Conservation (phyloP, 2,797 vertebrate species). For the Simalia tracyae region DNA sequence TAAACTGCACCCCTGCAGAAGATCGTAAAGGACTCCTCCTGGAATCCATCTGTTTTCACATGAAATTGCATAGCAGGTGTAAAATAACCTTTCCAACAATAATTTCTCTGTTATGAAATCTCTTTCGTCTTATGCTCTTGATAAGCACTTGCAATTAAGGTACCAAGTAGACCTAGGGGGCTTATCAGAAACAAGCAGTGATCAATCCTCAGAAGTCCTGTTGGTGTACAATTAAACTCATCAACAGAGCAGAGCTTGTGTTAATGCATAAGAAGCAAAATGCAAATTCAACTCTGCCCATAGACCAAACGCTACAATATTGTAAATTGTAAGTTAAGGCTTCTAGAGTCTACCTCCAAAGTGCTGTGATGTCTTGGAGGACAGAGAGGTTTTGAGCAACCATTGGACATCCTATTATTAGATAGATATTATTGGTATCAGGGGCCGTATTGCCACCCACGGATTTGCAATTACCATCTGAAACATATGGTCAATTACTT, state of each 20-base stretch:
- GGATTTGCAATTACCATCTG: constrained; percentile 8
- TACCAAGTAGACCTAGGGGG: not conserved
- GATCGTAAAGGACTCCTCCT: not conserved
- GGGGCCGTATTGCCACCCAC: not conserved
- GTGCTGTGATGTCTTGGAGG: not conserved
- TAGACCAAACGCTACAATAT: not conserved
- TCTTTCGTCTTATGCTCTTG: not conserved
- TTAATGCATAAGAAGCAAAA: not conserved
- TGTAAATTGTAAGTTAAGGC: accelerated
- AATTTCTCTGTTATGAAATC: not conserved
- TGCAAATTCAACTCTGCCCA: not conserved
- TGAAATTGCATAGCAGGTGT: not conserved
- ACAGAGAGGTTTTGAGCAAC: accelerated
- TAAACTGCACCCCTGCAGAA: not conserved
- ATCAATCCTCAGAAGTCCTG: not conserved
- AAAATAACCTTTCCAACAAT: not conserved
- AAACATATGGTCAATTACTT: not conserved
- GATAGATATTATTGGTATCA: not conserved
- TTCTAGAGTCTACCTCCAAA: not conserved
- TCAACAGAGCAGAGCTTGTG: not conserved
- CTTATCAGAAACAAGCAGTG: not conserved
- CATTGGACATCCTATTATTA: accelerated
- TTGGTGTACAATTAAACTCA: not conserved
- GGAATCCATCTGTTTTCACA: no score
- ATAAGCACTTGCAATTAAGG: not conserved